These are phyloP conservation scores for Ramphastos sulfuratus DNA, from an alignment of 2,113 vertebrate genomes.

Conservation along the genomic window DNA sequence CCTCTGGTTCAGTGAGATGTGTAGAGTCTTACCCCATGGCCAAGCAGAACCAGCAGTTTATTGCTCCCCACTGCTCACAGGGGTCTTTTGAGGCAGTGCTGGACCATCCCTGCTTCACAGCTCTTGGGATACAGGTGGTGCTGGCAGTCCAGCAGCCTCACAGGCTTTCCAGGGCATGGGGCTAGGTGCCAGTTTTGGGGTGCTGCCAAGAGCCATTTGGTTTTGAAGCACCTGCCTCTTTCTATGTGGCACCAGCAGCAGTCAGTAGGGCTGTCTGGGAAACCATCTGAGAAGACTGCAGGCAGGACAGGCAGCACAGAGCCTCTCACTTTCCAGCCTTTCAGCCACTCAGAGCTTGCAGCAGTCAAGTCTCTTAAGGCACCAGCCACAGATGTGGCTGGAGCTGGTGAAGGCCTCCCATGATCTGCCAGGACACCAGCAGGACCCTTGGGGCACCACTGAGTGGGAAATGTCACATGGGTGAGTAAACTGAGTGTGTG, in stretches of 20 bases:
- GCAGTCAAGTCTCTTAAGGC: fast-evolving
- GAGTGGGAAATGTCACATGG: fast-evolving
- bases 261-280: background rate
- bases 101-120: background rate
- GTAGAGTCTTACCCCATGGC: fast-evolving
- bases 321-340: background rate
- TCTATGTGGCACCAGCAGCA: background rate
- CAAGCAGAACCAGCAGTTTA: background rate
- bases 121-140: fast-evolving
- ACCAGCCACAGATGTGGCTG: background rate
- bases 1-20: background rate
- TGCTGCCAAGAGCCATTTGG: background rate
- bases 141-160: background rate
- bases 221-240: background rate
- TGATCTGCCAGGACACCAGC: background rate
- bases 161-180: background rate
- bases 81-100: background rate
- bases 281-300: background rate
- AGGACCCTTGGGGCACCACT: background rate
- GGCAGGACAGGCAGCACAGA: background rate
- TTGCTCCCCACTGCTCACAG: background rate
- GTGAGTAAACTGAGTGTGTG: background rate
- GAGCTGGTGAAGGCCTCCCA: background rate
- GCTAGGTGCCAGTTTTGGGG: background rate
- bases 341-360: background rate